phyloP scores from a whole-genome alignment of 1,140 invertebrate species.

The Paracyclopina nana region DNA sequence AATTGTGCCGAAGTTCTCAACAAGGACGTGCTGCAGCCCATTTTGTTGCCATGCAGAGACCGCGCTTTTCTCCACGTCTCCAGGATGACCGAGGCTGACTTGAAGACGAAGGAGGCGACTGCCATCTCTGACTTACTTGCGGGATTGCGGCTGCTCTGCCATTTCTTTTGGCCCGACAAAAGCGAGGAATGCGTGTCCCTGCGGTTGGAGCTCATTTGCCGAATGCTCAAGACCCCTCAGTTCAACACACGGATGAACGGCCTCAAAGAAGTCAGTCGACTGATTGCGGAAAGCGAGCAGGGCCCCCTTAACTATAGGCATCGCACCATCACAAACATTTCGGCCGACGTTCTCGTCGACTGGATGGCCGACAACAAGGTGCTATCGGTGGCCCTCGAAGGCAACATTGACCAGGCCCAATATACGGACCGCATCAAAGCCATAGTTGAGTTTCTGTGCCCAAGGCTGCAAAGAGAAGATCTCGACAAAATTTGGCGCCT shows the following conservation, averaged over 20 bases:
- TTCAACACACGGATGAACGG: conserved; percentile 37
- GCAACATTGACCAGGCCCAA: conserved; percentile 35
- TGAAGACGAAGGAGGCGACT: conserved; percentile 27
- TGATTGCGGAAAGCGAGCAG: conserved; percentile 30
- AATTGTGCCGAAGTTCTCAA: conserved; percentile 22
- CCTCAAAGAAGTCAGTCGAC: conserved; percentile 31
- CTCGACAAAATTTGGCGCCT: conserved; percentile 31
- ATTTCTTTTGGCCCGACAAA: conserved; percentile 30
- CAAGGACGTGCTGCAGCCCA: conserved; percentile 5
- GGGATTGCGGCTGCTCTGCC: conserved; percentile 30
- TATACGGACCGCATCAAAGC: conserved; percentile 35
- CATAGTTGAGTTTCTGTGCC: conserved; percentile 33
- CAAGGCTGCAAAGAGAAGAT: conserved; percentile 30
- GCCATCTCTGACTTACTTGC: conserved; percentile 30
- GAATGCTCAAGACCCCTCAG: conserved; percentile 34
- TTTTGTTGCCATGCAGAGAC: conserved; percentile 17
- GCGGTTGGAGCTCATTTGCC: conserved; percentile 29
- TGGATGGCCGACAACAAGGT: conserved; percentile 33
- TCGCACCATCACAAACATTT: conserved; percentile 26
- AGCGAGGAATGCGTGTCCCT: conserved; percentile 28
- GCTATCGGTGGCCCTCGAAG: conserved; percentile 33
- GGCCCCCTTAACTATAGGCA: too few species aligned
- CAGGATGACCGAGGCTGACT: conserved; percentile 11
- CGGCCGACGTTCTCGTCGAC: conserved; percentile 28
- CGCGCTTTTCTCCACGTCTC: conserved; percentile 11